Percentiles rank a stretch among this genome's conserved stretches.
These are phyloP conservation scores for Manduca sexta DNA, from an alignment of 1,140 invertebrate genomes.

Conservation along the genomic window DNA sequence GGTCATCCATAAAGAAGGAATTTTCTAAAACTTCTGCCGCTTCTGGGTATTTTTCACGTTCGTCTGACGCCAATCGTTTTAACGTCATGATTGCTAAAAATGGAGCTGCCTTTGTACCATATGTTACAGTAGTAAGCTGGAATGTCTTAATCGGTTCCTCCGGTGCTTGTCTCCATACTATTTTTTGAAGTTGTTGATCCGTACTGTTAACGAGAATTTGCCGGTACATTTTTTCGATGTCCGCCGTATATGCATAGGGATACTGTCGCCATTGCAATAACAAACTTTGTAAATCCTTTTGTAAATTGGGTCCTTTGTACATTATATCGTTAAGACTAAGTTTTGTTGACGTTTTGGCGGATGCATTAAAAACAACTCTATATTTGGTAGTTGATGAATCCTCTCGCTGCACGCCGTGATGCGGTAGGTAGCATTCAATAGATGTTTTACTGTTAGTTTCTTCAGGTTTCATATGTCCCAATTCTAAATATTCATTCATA, in stretches of 20 bases:
- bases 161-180: conserved; percentile 9
- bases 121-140: conserved; percentile 1
- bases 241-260: conserved; percentile 21
- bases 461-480: conserved; percentile 2
- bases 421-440: conserved; percentile 9
- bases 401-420: conserved; percentile 5
- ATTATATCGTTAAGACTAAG: conserved; percentile 50
- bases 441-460: background rate
- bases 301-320: conserved; percentile 44
- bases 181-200: conserved; percentile 11
- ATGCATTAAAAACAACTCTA: conserved; percentile 57
- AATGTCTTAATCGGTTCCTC: background rate
- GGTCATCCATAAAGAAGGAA: conserved; percentile 21
- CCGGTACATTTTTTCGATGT: conserved; percentile 39
- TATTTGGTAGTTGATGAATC: conserved; percentile 36
- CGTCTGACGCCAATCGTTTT: background rate
- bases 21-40: conserved; percentile 6
- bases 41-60: conserved; percentile 6
- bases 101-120: conserved; percentile 2
- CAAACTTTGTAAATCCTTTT: conserved; percentile 31
- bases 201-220: conserved; percentile 7
- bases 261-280: conserved; percentile 29
- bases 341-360: conserved; percentile 29
- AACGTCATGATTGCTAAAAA: conserved; percentile 3
- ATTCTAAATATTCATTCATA: conserved; percentile 1